Evolutionary conservation across 2,888 invertebrate genomes (phyloP), one percentile per base, ranked within the genome.

Genomic region (Limnephilus auricula): DNA sequence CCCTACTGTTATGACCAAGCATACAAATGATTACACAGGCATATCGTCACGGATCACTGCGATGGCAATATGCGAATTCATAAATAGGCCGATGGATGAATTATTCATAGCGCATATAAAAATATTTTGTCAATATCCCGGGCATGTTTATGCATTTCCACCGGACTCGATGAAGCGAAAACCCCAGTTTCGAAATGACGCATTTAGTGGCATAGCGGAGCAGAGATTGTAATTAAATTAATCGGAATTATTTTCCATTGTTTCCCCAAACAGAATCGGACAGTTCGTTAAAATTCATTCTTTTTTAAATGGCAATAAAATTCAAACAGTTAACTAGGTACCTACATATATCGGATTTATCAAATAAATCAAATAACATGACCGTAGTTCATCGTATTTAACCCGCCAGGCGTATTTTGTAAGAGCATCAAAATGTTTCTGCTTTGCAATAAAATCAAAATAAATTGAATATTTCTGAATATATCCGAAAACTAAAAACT

Each of bases 111-210:
- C 18, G 31, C 32, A 34, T 32, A 25, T 34, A 82, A 82, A 34
- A 82, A 80, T 32, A 32, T 80, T 32, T 82, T 34, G 25, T 82
- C 34, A 34, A 82, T 82, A 37, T 15, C 18, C 18, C 82, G 82
- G 82, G 15, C 82, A 30, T 82, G 82, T 82, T 82, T 32, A 82
- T 82, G 82, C 82, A 82, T 82, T 31, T 82, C 37, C 34, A 25
- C n/a, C 25, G 65, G 9, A 9, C 65, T 25, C 25, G 65, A 65
- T 65, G 25, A 65, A 65, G 25, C 65, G 65, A 65, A 65, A 65
- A 6, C 65, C 65, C 25, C 6, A 25, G 25, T 65, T 65, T 65
- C 65, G 25, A 65, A 65, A 65, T 65, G 65, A 65, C 65, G 25
- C 65, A 65, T 65, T 65, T 65, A 65, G 65, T n/a, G 65, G 65